Conservation (phyloP, 2,797 vertebrate genomes). For the Acestrorhynchus altus region DNA sequence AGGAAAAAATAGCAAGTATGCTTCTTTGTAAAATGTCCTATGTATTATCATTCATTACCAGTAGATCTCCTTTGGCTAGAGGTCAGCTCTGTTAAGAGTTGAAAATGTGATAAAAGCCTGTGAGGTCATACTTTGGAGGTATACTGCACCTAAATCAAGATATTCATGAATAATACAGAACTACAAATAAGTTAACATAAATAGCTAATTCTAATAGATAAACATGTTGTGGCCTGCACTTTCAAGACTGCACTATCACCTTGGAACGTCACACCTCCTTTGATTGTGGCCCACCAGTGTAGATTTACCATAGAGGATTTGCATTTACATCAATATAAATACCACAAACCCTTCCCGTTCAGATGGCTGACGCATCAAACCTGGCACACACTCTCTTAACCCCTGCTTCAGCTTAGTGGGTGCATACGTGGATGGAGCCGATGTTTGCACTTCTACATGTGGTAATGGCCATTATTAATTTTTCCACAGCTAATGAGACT, state of each 20-base stretch:
- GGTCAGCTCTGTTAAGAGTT: too few species aligned
- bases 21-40: too few species aligned
- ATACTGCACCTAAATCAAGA: too few species aligned
- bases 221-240: not conserved
- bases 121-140: too few species aligned
- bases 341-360: slow-evolving; percentile 10
- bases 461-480: slow-evolving; percentile 44
- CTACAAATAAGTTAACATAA: too few species aligned
- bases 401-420: not conserved
- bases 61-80: too few species aligned
- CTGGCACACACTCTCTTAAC: not conserved
- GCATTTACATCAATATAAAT: slow-evolving; percentile 40
- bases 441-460: slow-evolving; percentile 36
- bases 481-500: slow-evolving; percentile 60
- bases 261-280: slow-evolving; percentile 38
- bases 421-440: slow-evolving; percentile 39
- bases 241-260: not conserved
- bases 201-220: too few species aligned
- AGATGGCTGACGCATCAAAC: not conserved
- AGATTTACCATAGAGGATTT: slow-evolving; percentile 22
- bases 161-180: too few species aligned
- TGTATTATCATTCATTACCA: too few species aligned
- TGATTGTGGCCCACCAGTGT: not conserved
- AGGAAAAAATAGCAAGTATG: too few species aligned
- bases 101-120: too few species aligned